Evolutionary conservation across 2,888 invertebrate species (phyloP).

Genomic region (Amiota communis): DNA sequence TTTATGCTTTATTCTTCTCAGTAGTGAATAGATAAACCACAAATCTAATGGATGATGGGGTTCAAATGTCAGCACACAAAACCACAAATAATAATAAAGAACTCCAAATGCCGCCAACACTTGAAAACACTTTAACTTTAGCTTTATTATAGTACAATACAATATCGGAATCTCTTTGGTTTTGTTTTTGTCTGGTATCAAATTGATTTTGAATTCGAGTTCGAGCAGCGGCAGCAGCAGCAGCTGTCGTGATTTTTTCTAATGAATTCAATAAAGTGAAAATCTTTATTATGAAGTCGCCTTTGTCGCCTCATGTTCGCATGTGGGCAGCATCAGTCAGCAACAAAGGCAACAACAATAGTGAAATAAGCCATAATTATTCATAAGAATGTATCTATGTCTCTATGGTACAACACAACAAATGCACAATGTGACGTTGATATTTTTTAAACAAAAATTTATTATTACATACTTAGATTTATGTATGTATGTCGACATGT

Average conservation of each 20-base stretch:
- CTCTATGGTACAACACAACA: neutral
- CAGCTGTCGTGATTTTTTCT: constrained; percentile 1
- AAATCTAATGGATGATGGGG: neutral
- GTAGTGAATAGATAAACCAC: neutral
- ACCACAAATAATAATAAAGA: neutral
- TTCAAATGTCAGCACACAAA: constrained; percentile 7
- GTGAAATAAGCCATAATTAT: constrained; percentile 20
- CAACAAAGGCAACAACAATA: too few species aligned
- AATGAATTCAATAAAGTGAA: constrained; percentile 22
- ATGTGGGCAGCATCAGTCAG: constrained; percentile 4
- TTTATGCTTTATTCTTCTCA: too few species aligned
- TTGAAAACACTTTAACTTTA: neutral
- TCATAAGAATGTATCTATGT: neutral
- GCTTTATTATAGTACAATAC: neutral
- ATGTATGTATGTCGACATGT: neutral
- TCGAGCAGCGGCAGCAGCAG: neutral
- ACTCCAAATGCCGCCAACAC: constrained; percentile 4
- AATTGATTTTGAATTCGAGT: too few species aligned
- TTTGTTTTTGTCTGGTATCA: neutral
- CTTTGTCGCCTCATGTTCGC: neutral
- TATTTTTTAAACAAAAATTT: constrained; percentile 9
- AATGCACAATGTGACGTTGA: constrained; percentile 18
- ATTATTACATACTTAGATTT: constrained; percentile 9
- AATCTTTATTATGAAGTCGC: constrained; percentile 14
- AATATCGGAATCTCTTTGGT: neutral